Evolutionary conservation across 2,797 vertebrate genomes (phyloP).

Genomic region (Passerculus sandwichensis): DNA sequence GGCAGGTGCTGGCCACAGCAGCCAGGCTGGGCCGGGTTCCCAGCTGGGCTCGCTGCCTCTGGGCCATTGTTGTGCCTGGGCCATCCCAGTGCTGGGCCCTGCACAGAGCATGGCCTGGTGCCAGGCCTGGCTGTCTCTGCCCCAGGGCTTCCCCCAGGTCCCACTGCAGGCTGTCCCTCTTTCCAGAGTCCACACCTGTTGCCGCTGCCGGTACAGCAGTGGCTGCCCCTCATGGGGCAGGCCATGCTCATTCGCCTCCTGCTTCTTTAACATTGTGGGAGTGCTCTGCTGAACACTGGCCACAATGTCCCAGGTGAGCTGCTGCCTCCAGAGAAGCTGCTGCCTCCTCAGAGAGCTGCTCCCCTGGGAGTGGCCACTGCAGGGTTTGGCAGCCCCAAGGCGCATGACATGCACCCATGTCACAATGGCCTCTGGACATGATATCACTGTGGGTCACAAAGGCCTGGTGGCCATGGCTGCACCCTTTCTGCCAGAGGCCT

Average conservation of each 20-base stretch:
- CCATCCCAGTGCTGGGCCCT: too few species aligned
- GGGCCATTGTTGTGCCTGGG: too few species aligned
- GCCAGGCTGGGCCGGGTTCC: too few species aligned
- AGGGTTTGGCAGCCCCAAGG: too few species aligned
- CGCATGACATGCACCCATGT: rapidly evolving
- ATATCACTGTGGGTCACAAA: not conserved
- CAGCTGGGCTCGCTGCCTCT: too few species aligned
- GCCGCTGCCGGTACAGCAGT: rapidly evolving
- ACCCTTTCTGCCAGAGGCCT: not conserved
- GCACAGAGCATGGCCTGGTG: too few species aligned
- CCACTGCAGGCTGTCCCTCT: not conserved
- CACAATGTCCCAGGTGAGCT: not conserved
- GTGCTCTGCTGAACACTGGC: not conserved
- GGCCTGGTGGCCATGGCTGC: not conserved
- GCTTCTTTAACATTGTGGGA: rapidly evolving
- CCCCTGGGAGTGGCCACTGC: too few species aligned
- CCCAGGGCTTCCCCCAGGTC: too few species aligned
- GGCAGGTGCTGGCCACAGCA: too few species aligned
- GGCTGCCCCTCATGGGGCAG: not conserved
- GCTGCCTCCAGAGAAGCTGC: not conserved
- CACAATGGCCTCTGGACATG: not conserved
- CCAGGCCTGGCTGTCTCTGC: too few species aligned
- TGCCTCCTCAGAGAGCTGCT: not conserved
- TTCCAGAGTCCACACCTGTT: not conserved
- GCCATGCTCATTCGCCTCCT: not conserved